Evolutionary conservation across 2,113 vertebrate genomes (phyloP).

Genomic region (Anser brachyrhynchus): DNA sequence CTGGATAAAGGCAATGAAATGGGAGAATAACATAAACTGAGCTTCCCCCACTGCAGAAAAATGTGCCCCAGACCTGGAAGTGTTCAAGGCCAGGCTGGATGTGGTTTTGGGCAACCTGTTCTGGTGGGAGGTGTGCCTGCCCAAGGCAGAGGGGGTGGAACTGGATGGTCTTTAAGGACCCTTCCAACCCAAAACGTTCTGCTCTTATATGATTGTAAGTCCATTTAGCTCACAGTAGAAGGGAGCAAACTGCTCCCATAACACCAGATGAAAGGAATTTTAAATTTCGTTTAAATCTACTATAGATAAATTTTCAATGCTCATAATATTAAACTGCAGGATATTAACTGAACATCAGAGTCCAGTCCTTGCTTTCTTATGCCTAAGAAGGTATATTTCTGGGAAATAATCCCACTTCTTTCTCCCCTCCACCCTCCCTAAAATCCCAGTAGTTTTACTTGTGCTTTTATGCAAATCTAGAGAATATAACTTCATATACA

Average conservation of each 20-base stretch:
- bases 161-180: not conserved
- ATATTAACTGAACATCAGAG: not conserved
- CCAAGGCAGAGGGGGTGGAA: not conserved
- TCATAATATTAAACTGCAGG: not conserved
- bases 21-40: not conserved
- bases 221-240: not conserved
- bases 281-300: not conserved
- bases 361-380: not conserved
- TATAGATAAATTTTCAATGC: not conserved
- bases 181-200: not conserved
- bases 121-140: not conserved
- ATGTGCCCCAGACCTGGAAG: not conserved
- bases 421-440: not conserved
- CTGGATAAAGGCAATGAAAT: not conserved
- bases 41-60: not conserved
- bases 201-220: not conserved
- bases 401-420: not conserved
- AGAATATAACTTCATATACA: not conserved
- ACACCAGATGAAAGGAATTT: not conserved
- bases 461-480: not conserved
- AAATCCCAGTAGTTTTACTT: not conserved
- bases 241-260: accelerated
- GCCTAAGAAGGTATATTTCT: not conserved
- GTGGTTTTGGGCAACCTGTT: not conserved
- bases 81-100: not conserved